Evolutionary conservation across 2,113 vertebrate genomes (phyloP).

Genomic region (Dipodomys merriami): DNA sequence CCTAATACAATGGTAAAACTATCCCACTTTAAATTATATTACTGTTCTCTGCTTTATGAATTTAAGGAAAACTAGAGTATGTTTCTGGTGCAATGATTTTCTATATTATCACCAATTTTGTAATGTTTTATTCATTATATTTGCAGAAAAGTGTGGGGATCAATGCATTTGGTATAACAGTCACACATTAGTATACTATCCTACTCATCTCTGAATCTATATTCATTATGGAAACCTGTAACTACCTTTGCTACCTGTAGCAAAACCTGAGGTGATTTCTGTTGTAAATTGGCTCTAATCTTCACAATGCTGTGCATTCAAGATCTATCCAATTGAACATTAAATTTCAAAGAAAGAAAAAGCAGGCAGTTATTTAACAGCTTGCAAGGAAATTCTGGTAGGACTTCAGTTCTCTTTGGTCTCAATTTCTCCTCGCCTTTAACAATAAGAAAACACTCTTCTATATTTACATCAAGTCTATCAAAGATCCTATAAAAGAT

Average conservation of each 20-base stretch:
- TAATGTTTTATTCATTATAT: conserved; percentile 18
- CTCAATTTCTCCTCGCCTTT: background rate
- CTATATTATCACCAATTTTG: background rate
- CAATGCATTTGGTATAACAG: background rate
- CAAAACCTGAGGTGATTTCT: conserved; percentile 17
- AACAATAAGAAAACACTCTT: conserved; percentile 1
- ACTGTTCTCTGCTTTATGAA: background rate
- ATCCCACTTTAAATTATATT: background rate
- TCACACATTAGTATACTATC: background rate
- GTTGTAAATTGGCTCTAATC: conserved; percentile 39
- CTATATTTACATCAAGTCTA: background rate
- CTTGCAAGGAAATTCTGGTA: conserved; percentile 7
- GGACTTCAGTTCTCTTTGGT: background rate
- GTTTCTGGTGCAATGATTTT: background rate
- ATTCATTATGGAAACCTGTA: conserved; percentile 49
- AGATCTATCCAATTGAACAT: conserved; percentile 13
- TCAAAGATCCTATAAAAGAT: background rate
- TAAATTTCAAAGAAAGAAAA: conserved; percentile 28
- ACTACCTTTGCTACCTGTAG: background rate
- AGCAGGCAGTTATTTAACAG: background rate
- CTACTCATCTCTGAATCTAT: background rate
- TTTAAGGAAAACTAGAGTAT: conserved; percentile 31
- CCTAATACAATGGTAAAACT: conserved; percentile 9
- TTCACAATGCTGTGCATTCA: background rate
- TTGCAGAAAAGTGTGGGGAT: background rate